A percentile compares a stretch with the other conserved stretches of the same genome.
phyloP scores from a whole-genome alignment of 2,888 invertebrate species.

The Drosophila antonietae region DNA sequence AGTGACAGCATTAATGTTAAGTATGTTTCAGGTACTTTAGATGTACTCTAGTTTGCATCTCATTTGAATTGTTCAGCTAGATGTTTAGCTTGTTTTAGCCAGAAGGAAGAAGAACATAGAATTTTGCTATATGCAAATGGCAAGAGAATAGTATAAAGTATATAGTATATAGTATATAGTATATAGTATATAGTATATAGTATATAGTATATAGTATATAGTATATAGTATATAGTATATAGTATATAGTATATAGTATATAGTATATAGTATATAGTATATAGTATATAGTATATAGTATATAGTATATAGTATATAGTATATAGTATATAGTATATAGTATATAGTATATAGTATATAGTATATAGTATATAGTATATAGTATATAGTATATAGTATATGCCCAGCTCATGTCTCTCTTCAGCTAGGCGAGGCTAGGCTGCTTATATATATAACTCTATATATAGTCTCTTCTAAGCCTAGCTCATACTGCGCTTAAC shows the following conservation, averaged over 20 bases:
- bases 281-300: not conserved
- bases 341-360: not conserved
- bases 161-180: not conserved
- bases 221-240: not conserved
- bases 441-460: not conserved
- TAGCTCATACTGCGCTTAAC: not conserved
- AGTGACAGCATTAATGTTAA: slow-evolving; percentile 47
- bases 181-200: too few relatives aligned
- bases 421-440: not conserved
- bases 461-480: not conserved
- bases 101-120: not conserved
- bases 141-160: not conserved
- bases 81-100: not conserved
- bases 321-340: not conserved
- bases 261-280: not conserved
- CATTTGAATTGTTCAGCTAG: slow-evolving; percentile 2
- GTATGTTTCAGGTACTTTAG: slow-evolving; percentile 26
- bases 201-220: not conserved
- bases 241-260: not conserved
- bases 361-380: not conserved
- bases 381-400: not conserved
- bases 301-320: too few relatives aligned
- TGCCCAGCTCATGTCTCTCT: not conserved
- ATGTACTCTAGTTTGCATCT: slow-evolving; percentile 12
- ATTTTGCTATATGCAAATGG: not conserved